Conservation (phyloP, 2,797 vertebrate species). For the Molothrus aeneus region DNA sequence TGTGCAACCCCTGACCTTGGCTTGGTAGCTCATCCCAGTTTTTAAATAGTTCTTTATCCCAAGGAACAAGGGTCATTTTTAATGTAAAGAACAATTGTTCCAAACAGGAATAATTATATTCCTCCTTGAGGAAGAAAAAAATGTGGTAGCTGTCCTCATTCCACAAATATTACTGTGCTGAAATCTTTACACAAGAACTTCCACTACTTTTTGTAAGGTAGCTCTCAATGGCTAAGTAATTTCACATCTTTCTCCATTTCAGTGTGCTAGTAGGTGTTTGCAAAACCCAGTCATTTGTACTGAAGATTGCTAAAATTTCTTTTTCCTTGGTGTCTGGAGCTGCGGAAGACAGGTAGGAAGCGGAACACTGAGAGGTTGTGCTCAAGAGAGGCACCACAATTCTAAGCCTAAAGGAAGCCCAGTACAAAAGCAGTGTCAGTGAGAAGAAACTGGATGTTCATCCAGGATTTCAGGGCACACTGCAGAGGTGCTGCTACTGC, state of each 20-base stretch:
- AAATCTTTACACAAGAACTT: not conserved
- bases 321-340: not conserved
- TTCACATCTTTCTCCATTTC: not conserved
- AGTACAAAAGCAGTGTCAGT: not conserved
- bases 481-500: not conserved
- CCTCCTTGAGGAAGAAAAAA: not conserved
- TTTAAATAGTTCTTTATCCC: not conserved
- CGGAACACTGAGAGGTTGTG: not conserved
- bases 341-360: not conserved
- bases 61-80: not conserved
- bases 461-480: not conserved
- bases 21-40: not conserved
- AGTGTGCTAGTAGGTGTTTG: not conserved
- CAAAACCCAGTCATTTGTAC: not conserved
- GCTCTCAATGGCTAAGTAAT: not conserved
- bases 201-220: not conserved
- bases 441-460: not conserved
- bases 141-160: accelerated
- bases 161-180: not conserved
- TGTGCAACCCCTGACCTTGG: accelerated
- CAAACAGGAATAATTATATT: not conserved
- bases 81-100: not conserved
- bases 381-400: not conserved
- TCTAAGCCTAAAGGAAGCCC: not conserved
- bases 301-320: not conserved